phyloP scores from a whole-genome alignment of 2,113 vertebrate genomes.

The Condylura cristata region DNA sequence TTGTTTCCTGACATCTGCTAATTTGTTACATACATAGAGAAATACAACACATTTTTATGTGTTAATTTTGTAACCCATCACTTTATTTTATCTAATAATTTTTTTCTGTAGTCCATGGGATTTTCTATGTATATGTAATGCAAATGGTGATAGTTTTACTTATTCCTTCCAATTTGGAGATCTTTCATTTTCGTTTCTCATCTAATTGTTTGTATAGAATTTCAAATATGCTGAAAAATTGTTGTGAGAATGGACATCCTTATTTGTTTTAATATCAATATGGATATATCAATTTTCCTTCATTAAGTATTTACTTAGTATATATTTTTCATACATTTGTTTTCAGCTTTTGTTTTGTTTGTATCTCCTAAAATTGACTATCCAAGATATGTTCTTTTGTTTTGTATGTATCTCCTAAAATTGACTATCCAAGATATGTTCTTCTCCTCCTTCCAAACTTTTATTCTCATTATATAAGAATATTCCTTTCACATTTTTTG shows the following conservation, averaged over 20 bases:
- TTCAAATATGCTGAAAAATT: too few relatives aligned
- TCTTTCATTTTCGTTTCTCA: too few relatives aligned
- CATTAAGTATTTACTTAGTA: neutral
- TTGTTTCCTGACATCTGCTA: neutral
- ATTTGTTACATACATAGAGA: neutral
- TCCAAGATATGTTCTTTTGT: neutral
- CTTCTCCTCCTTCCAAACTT: neutral
- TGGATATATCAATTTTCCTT: neutral
- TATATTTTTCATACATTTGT: slow-evolving; percentile 22
- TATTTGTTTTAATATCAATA: neutral
- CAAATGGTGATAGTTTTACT: neutral
- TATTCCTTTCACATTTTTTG: neutral
- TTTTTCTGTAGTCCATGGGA: neutral
- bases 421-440: neutral
- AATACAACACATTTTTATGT: neutral
- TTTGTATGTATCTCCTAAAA: neutral
- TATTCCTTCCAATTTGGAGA: neutral
- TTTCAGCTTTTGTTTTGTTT: neutral
- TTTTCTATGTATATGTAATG: neutral
- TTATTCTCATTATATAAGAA: neutral
- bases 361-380: neutral
- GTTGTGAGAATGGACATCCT: too few relatives aligned
- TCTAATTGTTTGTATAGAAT: too few relatives aligned
- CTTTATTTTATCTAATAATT: neutral
- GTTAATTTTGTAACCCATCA: neutral